These are phyloP conservation scores for Drosophila sp. DNA, from an alignment of 1,140 invertebrate genomes.

Conservation along the genomic window DNA sequence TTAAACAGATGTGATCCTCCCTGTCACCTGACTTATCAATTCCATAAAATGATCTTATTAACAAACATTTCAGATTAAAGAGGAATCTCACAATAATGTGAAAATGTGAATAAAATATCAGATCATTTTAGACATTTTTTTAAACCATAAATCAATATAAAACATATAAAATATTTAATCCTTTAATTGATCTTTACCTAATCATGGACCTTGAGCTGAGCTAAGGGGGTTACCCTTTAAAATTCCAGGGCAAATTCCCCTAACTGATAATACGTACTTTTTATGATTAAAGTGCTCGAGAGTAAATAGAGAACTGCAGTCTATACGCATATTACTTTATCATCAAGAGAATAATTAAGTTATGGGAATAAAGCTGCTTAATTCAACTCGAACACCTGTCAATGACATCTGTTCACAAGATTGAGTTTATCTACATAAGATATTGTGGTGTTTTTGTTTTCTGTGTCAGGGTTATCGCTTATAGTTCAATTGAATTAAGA, in stretches of 20 bases:
- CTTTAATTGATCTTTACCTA: too few species aligned
- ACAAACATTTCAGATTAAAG: slow-evolving; percentile 9
- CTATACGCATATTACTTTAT: slow-evolving; percentile 8
- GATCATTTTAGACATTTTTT: too few species aligned
- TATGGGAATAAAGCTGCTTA: slow-evolving; percentile 1
- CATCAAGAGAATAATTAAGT: slow-evolving; percentile 2
- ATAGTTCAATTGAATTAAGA: background rate
- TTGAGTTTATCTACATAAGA: slow-evolving; percentile 1
- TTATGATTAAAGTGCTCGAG: slow-evolving; percentile 14
- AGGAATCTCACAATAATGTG: too few species aligned
- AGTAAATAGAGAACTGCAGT: slow-evolving; percentile 17
- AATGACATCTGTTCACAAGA: slow-evolving; percentile 4
- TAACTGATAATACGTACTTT: slow-evolving; percentile 24
- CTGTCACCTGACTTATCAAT: slow-evolving; percentile 37
- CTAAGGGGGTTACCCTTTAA: background rate
- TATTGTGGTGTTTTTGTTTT: background rate
- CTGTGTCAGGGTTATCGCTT: slow-evolving; percentile 5
- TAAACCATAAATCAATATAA: too few species aligned
- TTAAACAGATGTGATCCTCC: slow-evolving; percentile 51
- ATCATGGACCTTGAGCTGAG: too few species aligned
- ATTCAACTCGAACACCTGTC: slow-evolving; percentile 28
- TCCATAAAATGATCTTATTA: slow-evolving; percentile 6
- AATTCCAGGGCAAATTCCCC: slow-evolving; percentile 20
- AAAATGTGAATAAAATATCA: background rate
- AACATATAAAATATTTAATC: too few species aligned